These are phyloP conservation scores for Embiotoca jacksoni DNA, from an alignment of 2,113 vertebrate genomes.

Conservation along the genomic window DNA sequence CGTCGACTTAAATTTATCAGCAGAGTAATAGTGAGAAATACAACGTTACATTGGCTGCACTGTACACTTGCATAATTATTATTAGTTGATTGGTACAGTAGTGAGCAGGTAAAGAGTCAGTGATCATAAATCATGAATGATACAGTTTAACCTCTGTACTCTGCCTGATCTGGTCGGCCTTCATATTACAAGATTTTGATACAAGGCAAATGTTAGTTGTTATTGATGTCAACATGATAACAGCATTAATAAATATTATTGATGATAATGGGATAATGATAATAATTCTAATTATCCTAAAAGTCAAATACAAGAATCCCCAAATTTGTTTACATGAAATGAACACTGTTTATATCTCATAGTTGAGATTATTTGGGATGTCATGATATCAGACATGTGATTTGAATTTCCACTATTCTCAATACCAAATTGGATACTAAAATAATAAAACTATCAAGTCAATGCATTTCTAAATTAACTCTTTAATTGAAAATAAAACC, in stretches of 20 bases:
- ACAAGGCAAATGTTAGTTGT: no score
- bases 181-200: no score
- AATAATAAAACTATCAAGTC: no score
- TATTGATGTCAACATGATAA: background rate
- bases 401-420: no score
- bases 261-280: background rate
- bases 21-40: background rate
- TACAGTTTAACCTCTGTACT: no score
- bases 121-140: background rate
- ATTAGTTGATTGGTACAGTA: background rate
- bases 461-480: no score
- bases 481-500: no score
- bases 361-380: background rate
- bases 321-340: background rate
- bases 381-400: no score
- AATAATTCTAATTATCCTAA: background rate
- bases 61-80: background rate
- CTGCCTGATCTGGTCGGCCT: no score
- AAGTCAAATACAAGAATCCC: background rate
- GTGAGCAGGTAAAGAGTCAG: background rate
- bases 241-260: no score
- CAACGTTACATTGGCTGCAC: background rate
- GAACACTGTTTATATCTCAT: background rate
- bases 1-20: background rate
- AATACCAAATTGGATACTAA: no score